These are phyloP conservation scores for Mustela lutreola DNA, from an alignment of 2,113 vertebrate species.

Conservation along the genomic window DNA sequence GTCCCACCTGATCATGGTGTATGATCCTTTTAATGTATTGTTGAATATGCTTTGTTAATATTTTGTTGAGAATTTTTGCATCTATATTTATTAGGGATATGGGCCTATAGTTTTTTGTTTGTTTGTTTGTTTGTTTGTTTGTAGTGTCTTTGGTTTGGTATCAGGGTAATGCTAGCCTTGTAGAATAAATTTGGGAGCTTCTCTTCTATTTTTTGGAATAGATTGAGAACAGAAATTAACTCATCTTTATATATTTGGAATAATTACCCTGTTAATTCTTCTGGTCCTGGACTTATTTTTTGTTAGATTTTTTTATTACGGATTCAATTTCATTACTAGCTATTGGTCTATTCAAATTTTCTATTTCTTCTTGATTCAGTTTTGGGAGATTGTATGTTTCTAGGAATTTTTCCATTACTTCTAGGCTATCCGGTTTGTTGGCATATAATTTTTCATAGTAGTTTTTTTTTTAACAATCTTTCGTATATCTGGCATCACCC, in stretches of 20 bases:
- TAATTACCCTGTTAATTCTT: neutral
- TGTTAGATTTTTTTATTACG: neutral
- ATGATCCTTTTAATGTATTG: neutral
- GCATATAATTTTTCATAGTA: neutral
- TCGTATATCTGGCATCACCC: neutral
- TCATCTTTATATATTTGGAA: neutral
- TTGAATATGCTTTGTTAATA: neutral
- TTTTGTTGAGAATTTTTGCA: neutral
- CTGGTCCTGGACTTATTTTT: neutral
- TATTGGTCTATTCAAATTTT: neutral
- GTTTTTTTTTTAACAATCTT: neutral
- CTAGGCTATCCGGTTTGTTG: neutral
- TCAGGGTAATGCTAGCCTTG: neutral
- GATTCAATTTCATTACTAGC: neutral
- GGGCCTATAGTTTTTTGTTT: neutral
- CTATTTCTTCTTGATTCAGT: neutral
- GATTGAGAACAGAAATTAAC: neutral
- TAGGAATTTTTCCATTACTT: neutral
- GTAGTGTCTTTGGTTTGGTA: neutral
- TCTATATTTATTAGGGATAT: neutral
- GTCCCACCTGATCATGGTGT: neutral
- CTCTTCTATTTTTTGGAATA: neutral
- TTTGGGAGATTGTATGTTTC: neutral
- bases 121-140: neutral
- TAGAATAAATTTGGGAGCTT: neutral